Base-by-base conservation (phyloP, 2,797 vertebrate species). In the Chelon auratus region DNA sequence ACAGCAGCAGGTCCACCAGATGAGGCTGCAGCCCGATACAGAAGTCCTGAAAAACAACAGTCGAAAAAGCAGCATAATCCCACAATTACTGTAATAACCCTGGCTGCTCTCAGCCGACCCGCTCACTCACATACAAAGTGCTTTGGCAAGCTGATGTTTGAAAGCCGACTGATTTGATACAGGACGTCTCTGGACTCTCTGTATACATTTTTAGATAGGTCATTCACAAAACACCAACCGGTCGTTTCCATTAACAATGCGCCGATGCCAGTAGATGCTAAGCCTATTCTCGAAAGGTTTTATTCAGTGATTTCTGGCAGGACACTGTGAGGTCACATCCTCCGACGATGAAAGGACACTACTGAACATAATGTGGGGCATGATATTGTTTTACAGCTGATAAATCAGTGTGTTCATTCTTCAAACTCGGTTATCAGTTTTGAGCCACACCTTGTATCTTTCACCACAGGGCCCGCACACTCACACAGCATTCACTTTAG, bases 41-140 rank as follows among this genome's bases (percentile, higher is more conserved):
- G 43, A 82, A 73, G 85, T 73, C 69, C 83, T 66, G 68, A 83
- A 89, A 82, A 87, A 86, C 72, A 86, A 89, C 84, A 82, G 80
- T 48, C 4, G 15, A 68, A 75, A 81, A 85, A 71, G 61, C 59
- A 53, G 30, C 20, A 69, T 92, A 93, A 94, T 93, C 90, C 80
- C 57, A 78, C 90, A 85, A 82, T 92, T 89, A 85, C 67, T 80
- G 68, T 89, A 91, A 91, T 89, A 89, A 89, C 80, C 40, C 66
- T 76, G 10, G 59, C 37, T 26, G 1, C 53, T 42, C 24, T 26
- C 24, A 26, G 24, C 24, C 24, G 30, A 30, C 30, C 30, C 42
- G 30, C 59, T 72, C 62, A 62, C 54, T 51, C 45, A 2, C 55
- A 17, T 63, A 68, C 58, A 68, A 43, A 77, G 72, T 57, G 55